Percentiles rank a stretch among this genome's conserved stretches.
phyloP scores from a whole-genome alignment of 2,797 vertebrate genomes.

The Bradypus variegatus region DNA sequence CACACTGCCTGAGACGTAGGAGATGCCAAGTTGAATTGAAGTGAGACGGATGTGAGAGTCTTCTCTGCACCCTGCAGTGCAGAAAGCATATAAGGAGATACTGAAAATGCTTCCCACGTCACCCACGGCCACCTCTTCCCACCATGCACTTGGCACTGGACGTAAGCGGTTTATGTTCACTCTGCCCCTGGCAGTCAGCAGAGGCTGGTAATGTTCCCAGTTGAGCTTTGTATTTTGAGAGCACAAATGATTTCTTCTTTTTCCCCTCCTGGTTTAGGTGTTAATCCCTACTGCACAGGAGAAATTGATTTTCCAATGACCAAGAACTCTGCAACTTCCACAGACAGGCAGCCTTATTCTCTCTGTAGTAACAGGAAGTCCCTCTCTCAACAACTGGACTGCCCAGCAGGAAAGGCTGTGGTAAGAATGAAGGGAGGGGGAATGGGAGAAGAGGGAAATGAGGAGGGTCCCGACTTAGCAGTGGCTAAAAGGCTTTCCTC shows the following conservation, averaged over 20 bases:
- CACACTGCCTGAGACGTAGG: background rate
- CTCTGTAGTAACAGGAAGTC: slow-evolving; percentile 85
- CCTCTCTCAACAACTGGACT: slow-evolving; percentile 91
- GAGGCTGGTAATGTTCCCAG: background rate
- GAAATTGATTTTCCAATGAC: slow-evolving; percentile 73
- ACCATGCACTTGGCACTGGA: rapidly evolving
- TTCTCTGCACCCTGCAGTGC: background rate
- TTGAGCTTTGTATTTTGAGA: background rate
- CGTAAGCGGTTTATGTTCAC: background rate
- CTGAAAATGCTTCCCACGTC: rapidly evolving
- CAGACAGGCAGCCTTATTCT: slow-evolving; percentile 54
- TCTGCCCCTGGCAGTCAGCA: rapidly evolving
- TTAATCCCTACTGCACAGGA: slow-evolving; percentile 80
- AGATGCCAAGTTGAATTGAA: background rate
- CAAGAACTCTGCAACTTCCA: slow-evolving; percentile 61
- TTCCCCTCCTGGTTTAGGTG: slow-evolving; percentile 69
- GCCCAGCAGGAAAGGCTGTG: slow-evolving; percentile 68
- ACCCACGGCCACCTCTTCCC: rapidly evolving
- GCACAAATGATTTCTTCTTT: rapidly evolving
- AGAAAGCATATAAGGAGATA: rapidly evolving
- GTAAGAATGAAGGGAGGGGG: slow-evolving; percentile 64
- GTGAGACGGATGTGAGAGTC: background rate
- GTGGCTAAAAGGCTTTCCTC: background rate
- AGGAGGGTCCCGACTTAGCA: rapidly evolving
- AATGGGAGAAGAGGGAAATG: rapidly evolving